These are phyloP conservation scores for Menidia menidia DNA, from an alignment of 2,797 vertebrate species.

Conservation along the genomic window DNA sequence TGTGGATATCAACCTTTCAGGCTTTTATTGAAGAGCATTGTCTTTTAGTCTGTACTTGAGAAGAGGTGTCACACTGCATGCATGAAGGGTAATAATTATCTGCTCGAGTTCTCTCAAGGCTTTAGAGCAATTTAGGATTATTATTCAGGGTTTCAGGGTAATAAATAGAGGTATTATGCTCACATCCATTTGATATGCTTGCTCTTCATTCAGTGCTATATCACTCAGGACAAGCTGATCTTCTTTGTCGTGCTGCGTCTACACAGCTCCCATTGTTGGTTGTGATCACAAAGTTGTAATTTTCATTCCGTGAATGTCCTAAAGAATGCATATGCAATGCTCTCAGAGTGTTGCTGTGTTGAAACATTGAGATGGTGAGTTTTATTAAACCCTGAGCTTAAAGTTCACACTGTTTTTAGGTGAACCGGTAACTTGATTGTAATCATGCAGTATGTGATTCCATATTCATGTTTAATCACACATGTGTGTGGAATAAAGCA, in stretches of 20 bases:
- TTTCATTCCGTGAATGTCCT: slow-evolving; percentile 9
- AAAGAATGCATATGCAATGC: slow-evolving; percentile 6
- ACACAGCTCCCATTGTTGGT: slow-evolving; percentile 9
- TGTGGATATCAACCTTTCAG: slow-evolving; percentile 35
- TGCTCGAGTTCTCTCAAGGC: slow-evolving; percentile 69
- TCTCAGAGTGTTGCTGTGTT: background rate
- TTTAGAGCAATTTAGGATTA: slow-evolving; percentile 66
- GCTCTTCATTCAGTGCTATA: slow-evolving; percentile 32
- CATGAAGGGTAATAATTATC: slow-evolving; percentile 77
- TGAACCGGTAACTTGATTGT: slow-evolving; percentile 13
- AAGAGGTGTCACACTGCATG: slow-evolving; percentile 54
- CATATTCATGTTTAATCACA: slow-evolving; percentile 20
- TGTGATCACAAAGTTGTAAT: slow-evolving; percentile 14
- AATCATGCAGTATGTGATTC: slow-evolving; percentile 12
- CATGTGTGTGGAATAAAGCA: slow-evolving; percentile 15
- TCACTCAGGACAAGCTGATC: slow-evolving; percentile 32
- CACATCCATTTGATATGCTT: slow-evolving; percentile 59
- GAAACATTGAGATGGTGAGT: slow-evolving; percentile 25
- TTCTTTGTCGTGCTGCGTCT: slow-evolving; percentile 16
- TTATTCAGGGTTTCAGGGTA: slow-evolving; percentile 60
- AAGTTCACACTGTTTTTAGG: slow-evolving; percentile 9
- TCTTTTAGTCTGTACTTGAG: slow-evolving; percentile 47
- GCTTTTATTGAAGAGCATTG: slow-evolving; percentile 42
- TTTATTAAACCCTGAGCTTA: slow-evolving; percentile 22
- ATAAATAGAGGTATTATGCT: slow-evolving; percentile 68